A percentile compares a stretch with the other conserved stretches of the same genome.
Evolutionary conservation across 2,888 invertebrate species (phyloP).

Genomic region (Drosophila monieri): DNA sequence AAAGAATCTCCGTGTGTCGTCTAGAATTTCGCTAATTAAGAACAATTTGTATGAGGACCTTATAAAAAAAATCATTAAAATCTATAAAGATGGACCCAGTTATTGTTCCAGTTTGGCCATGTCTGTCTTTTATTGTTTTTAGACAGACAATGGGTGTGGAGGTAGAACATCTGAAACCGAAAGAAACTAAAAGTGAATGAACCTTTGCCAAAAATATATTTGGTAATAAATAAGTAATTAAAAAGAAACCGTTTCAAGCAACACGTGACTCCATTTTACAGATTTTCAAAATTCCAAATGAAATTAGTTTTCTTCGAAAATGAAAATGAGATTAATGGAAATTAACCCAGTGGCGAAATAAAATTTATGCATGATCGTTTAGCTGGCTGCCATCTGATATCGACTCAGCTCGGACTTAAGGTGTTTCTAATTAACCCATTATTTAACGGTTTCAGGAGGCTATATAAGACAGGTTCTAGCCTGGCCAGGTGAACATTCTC

Average conservation of each 20-base stretch:
- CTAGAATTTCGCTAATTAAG: constrained; percentile 27
- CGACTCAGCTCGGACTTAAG: constrained; percentile 24
- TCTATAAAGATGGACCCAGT: constrained; percentile 11
- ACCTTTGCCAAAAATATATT: not conserved
- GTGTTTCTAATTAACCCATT: constrained; percentile 44
- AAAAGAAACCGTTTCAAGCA: not conserved
- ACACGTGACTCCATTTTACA: not conserved
- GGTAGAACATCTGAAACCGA: constrained; percentile 3
- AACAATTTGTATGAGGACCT: constrained; percentile 25
- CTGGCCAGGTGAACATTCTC: constrained; percentile 26
- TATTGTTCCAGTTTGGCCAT: constrained; percentile 17
- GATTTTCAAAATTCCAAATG: not conserved
- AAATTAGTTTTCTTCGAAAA: not conserved
- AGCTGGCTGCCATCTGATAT: constrained; percentile 16
- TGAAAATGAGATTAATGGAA: not conserved
- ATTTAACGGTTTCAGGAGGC: constrained; percentile 15
- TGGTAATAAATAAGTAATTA: not conserved
- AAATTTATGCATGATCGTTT: constrained; percentile 22
- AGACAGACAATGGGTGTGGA: constrained; percentile 15
- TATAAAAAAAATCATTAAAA: constrained; percentile 12
- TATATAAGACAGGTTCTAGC: constrained; percentile 29
- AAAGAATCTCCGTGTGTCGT: constrained; percentile 3
- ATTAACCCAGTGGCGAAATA: not conserved
- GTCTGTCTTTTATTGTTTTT: constrained; percentile 14
- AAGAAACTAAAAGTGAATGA: constrained; percentile 18